Evolutionary conservation across 1,140 invertebrate genomes (phyloP), one percentile per base, ranked within the genome.

Genomic region (Bombus soroeensis): DNA sequence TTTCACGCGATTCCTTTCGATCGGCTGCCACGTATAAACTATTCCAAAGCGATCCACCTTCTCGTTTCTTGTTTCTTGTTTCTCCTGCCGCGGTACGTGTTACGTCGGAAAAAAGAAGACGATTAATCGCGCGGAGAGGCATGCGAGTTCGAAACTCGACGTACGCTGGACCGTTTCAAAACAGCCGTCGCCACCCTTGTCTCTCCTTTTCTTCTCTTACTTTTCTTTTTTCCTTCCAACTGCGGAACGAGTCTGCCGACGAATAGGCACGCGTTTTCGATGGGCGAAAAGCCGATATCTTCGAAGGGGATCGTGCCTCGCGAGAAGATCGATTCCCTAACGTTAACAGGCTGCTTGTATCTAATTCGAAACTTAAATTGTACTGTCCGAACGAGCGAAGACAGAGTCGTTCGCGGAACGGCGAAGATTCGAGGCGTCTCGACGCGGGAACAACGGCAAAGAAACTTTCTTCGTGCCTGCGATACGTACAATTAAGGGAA

Each of bases 1-100:
- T 91, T 91, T 91, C 90, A 91, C 89, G 90, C 90, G 89, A 91
- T 91, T 91, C 84, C 89, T 77, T 90, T 91, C 84, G 89, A 91
- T 90, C 89, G 79, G 72, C 34, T 88, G 83, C 64, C 77, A 64
- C 85, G 64, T 88, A 79, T 83, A 90, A 90, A 90, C 89, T 90
- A 88, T 90, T 90, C 77, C 88, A 77, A 72, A 80, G 39, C 83
- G 87, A 89, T 88, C 71, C 87, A 34, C 73, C 57, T 53, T 64
- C 37, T 41, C 37, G 34, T n/a, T 80, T 53, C 39, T 53, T 18
- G 6, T 47, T 47, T 47, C 47, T 47, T 62, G n/a, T 79, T 28
- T 68, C 43, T 53, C 15, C 34, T n/a, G 41, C 37, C 72, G 28
- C 74, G 41, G 32, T n/a, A 57, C 62, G 81, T 88, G 88, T 73